These are phyloP conservation scores for Drosophila ambigua DNA, from an alignment of 1,140 invertebrate genomes.

Conservation along the genomic window DNA sequence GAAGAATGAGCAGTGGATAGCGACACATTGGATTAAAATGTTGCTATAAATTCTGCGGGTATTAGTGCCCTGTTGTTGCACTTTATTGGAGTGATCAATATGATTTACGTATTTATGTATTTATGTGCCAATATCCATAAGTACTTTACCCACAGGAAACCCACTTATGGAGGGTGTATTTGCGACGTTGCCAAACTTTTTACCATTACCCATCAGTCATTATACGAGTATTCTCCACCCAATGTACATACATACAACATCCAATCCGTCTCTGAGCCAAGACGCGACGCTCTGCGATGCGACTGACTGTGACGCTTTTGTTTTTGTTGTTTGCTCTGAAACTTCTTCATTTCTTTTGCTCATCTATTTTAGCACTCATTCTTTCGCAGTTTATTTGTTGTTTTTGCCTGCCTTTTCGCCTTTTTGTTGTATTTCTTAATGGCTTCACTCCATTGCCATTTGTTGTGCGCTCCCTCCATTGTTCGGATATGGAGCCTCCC, in stretches of 20 bases:
- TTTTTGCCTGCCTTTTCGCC: constrained; percentile 23
- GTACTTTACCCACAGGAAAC: no score
- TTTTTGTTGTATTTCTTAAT: constrained; percentile 61
- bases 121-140: no score
- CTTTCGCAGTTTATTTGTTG: constrained; percentile 16
- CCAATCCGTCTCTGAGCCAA: constrained; percentile 24
- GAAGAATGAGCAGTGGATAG: not conserved
- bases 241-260: constrained; percentile 15
- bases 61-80: not conserved
- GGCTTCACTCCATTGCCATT: constrained; percentile 70
- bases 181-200: constrained; percentile 21
- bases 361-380: constrained; percentile 63
- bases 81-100: not conserved
- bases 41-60: not conserved
- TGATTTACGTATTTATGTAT: no score
- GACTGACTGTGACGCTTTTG: constrained; percentile 31
- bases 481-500: constrained; percentile 41
- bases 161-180: no score
- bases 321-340: constrained; percentile 55
- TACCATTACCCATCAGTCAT: not conserved
- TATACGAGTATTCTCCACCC: no score
- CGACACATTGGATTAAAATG: not conserved
- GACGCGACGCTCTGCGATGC: constrained; percentile 28
- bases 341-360: constrained; percentile 51
- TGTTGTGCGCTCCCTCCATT: constrained; percentile 56